phyloP scores from a whole-genome alignment of 2,888 invertebrate genomes.

The Salticus scenicus region DNA sequence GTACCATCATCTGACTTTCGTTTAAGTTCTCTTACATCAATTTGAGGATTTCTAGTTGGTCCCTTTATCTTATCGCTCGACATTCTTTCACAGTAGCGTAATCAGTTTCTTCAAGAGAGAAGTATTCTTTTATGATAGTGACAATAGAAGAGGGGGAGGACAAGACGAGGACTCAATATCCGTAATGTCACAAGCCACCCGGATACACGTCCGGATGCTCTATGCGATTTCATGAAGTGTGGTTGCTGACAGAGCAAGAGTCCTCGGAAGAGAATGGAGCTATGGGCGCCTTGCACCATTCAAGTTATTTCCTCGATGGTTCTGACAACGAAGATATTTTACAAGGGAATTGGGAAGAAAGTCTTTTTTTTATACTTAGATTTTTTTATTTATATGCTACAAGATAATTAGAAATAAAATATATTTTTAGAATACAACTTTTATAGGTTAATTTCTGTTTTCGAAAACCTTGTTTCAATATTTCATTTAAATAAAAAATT shows the following conservation, averaged over 20 bases:
- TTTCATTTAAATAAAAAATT: too few species aligned
- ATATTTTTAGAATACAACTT: too few species aligned
- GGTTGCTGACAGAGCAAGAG: slow-evolving; percentile 6
- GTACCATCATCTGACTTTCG: too few species aligned
- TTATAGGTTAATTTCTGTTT: too few species aligned
- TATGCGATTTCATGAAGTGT: not conserved
- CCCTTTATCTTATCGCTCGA: not conserved
- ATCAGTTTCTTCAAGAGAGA: slow-evolving; percentile 16
- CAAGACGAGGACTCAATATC: slow-evolving; percentile 18
- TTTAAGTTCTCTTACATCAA: too few species aligned
- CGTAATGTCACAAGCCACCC: slow-evolving; percentile 28
- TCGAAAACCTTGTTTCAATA: too few species aligned
- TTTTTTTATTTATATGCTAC: too few species aligned
- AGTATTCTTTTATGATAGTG: slow-evolving; percentile 21
- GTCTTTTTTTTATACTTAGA: too few species aligned
- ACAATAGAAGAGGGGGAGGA: slow-evolving; percentile 19
- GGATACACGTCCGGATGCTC: slow-evolving; percentile 9
- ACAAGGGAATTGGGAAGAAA: not conserved
- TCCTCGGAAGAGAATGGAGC: not conserved
- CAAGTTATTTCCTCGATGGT: not conserved
- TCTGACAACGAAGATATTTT: not conserved
- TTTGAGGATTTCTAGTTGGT: not conserved
- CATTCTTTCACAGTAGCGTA: slow-evolving; percentile 11
- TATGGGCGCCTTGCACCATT: not conserved
- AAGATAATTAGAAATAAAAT: too few species aligned